A percentile compares a stretch with the other conserved stretches of the same genome.
Conservation (phyloP, 2,113 vertebrate species). For the Steatornis caripensis region DNA sequence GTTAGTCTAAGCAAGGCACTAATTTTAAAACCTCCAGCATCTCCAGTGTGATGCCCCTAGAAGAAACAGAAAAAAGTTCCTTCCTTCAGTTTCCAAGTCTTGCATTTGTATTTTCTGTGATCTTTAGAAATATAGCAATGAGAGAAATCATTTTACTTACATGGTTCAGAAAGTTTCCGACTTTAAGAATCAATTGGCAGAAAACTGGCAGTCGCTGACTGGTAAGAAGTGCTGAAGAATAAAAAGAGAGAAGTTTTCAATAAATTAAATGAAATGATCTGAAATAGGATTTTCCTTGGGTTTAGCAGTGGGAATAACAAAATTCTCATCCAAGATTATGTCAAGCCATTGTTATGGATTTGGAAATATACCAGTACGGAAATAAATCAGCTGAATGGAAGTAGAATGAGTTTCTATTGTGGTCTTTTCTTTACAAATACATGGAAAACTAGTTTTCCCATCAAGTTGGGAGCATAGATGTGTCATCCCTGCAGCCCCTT, state of each 20-base stretch:
- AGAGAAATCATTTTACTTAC: conserved; percentile 70
- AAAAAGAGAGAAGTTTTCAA: background rate
- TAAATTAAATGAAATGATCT: background rate
- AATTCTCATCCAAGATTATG: background rate
- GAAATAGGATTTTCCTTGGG: background rate
- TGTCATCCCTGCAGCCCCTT: background rate
- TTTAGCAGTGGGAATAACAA: background rate
- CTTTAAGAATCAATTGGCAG: conserved; percentile 87
- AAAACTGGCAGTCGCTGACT: conserved; percentile 84
- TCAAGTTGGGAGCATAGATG: background rate
- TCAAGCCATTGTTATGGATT: background rate
- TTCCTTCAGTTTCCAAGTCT: background rate
- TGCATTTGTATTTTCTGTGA: background rate
- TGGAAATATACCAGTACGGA: background rate
- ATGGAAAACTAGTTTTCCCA: background rate
- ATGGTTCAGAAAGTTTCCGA: conserved; percentile 97
- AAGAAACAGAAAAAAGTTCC: background rate
- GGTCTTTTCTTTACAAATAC: background rate
- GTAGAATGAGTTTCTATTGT: background rate
- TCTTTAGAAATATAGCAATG: background rate
- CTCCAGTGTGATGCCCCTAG: conserved; percentile 90
- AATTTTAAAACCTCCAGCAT: conserved; percentile 93
- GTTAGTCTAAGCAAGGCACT: conserved; percentile 87
- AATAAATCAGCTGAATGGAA: conserved; percentile 11
- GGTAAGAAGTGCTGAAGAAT: conserved; percentile 77